A percentile compares a stretch with the other conserved stretches of the same genome.
phyloP scores from a whole-genome alignment of 2,113 vertebrate species.

The Silurus asotus region DNA sequence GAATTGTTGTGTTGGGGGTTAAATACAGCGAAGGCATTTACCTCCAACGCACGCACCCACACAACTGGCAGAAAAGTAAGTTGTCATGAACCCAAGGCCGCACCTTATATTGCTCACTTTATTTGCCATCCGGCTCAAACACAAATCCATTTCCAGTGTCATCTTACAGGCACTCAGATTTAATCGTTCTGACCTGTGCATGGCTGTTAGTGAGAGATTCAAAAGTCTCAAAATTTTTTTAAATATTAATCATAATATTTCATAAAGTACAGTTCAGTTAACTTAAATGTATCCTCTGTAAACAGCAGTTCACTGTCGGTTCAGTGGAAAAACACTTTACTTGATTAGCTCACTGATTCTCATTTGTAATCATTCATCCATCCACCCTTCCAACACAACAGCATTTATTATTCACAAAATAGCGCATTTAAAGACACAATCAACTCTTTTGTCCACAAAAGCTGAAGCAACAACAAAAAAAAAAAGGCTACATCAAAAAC shows the following conservation, averaged over 20 bases:
- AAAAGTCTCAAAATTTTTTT: neutral
- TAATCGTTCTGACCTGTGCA: neutral
- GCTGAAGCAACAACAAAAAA: neutral
- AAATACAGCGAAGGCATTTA: neutral
- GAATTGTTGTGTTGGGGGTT: neutral
- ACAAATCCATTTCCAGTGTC: neutral
- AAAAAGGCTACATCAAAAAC: neutral
- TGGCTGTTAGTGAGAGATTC: neutral
- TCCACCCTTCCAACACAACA: neutral
- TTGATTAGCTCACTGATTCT: neutral
- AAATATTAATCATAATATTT: slow-evolving; percentile 1
- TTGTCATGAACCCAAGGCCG: neutral
- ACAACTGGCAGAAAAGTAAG: neutral
- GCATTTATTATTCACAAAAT: neutral
- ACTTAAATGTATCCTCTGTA: neutral
- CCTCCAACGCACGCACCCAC: too few species aligned
- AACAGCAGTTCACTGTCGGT: neutral
- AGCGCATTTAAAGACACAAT: neutral
- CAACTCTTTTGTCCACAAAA: neutral
- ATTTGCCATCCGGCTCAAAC: slow-evolving; percentile 12
- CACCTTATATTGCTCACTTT: neutral
- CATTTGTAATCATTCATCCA: neutral
- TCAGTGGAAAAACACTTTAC: neutral
- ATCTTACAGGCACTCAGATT: neutral
- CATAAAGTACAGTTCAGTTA: neutral